phyloP scores from a whole-genome alignment of 2,888 invertebrate species.

The Monopis laevigella region DNA sequence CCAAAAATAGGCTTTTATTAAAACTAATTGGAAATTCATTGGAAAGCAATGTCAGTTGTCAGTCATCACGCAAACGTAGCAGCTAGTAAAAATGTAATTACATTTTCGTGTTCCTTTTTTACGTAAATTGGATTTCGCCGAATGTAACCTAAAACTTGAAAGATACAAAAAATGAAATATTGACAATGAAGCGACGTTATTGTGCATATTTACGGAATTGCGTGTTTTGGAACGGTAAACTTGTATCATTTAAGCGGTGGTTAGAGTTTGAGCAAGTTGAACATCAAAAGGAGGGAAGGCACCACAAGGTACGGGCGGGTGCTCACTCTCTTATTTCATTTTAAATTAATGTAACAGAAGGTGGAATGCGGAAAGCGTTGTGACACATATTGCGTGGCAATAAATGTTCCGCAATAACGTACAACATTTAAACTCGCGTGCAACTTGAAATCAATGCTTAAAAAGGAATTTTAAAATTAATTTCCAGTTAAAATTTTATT shows the following conservation, averaged over 20 bases:
- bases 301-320: conserved; percentile 30
- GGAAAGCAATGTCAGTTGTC: no score
- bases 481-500: no score
- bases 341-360: conserved; percentile 8
- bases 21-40: no score
- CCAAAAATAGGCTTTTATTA: no score
- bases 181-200: conserved; percentile 5
- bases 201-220: conserved; percentile 10
- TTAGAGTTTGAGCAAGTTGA: conserved; percentile 10
- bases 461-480: no score
- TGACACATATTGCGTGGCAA: conserved; percentile 10
- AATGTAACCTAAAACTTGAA: background rate
- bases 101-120: conserved; percentile 3
- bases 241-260: conserved; percentile 10
- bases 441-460: background rate
- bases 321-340: conserved; percentile 5
- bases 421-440: background rate
- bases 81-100: background rate
- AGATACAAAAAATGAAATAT: conserved; percentile 3
- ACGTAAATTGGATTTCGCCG: conserved; percentile 3
- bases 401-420: conserved; percentile 5
- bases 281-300: conserved; percentile 12
- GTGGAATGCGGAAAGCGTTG: conserved; percentile 6
- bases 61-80: conserved; percentile 1
- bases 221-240: conserved; percentile 11